Base-by-base conservation (phyloP, 2,113 vertebrate genomes). In the Rhinichthys klamathensis region DNA sequence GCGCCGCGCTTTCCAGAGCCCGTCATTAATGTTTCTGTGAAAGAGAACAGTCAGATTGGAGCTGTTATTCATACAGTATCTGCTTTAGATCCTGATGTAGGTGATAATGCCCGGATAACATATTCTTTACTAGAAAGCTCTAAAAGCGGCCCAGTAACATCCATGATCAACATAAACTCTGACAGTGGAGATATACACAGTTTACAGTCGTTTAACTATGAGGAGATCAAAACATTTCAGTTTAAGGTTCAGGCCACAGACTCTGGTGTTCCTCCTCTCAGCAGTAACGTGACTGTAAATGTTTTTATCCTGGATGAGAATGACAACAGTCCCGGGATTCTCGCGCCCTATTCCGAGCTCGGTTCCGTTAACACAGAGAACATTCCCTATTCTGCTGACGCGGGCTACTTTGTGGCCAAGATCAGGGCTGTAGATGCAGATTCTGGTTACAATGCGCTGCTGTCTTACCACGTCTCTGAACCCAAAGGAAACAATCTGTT, bases 41-140 rank as follows among this genome's bases (percentile, higher is more conserved):
- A 94, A 86, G 95, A 95, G 87, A 94, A 94, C 63, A 92, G 90
- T 38, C 94, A 92, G 30, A 7, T 67, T n/a, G 89, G 93, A 25
- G 87, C 90, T 44, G 88, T 92, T 80, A 87, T 95, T 87, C 88
- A 90, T 70, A 92, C 90, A 0, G 70, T 94, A 51, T 82, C 95
- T 92, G 85, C 1, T 16, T 46, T 91, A 93, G 91, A 91, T 91
- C 60, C 79, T 82, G 94, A 95, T 77, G 63, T 88, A 32, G 91
- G 86, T 69, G 92, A 91, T n/a, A 91, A 96, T 58, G 79, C 82
- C 0, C 32, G 73, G 70, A 89, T 90, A 3, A 87, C 35, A 4
- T 96, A 91, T 87, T 94, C 72, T 44, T 1, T 93, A 35, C 3
- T 73, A 38, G 92, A 94, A 13, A 85, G 35, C 6, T 77, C 27